Base-by-base conservation (phyloP, 2,797 vertebrate genomes). In the Chromis chromis region DNA sequence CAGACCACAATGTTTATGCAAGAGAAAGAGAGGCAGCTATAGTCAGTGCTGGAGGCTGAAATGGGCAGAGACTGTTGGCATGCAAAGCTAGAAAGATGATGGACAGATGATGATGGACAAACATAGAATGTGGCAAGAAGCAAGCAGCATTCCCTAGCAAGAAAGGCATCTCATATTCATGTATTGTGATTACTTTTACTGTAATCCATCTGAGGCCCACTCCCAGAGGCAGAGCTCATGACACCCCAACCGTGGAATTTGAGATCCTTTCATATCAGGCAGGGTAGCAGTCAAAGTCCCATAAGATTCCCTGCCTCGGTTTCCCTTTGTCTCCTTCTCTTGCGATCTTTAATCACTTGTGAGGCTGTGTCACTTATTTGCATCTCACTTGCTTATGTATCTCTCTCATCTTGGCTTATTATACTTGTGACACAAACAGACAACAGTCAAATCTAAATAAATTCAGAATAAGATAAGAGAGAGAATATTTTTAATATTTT, bases 331-430 rank as follows among this genome's bases (percentile, higher is more conserved):
- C 81, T 90, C 63, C 54, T 76, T 84, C 80, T 77, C 88, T 90
- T 93, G 92, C 94, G 91, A 93, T 92, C 86, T 94, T 86, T 92
- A 90, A 94, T 89, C 74, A 64, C 85, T 86, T 36, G 79, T 48
- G 83, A 83, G 77, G 69, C 77, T 76, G 54, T 76, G 79, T 85
- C 86, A 78, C 75, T 78, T 84, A 92, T 94, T 94, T 92, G 89
- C 91, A 88, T 93, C 80, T 68, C 52, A 59, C 74, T 86, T 81
- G 82, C 82, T 83, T 82, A 78, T 85, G 83, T 58, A 84, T 88
- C 77, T 25, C 74, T 88, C 76, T 86, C 76, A 83, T 88, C 86
- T 71, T 52, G 24, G 69, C 64, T 70, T 70, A 64, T 81, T 67
- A 75, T 65, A 61, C 53, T 79, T 46, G 60, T 21, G 63, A 72